phyloP scores from a whole-genome alignment of 2,113 vertebrate species.

The Crotalus tigris region DNA sequence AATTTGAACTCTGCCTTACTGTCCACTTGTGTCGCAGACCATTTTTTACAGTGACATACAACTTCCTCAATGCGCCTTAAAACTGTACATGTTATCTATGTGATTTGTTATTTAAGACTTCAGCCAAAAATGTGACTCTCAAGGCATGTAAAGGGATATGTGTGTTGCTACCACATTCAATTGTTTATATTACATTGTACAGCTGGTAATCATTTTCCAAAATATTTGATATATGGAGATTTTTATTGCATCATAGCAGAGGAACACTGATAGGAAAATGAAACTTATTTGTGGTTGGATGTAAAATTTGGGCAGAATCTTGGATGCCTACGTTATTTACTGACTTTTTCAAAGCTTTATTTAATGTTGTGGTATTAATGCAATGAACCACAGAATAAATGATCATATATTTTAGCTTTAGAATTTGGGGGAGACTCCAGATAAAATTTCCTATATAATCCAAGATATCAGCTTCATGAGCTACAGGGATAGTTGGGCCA shows the following conservation, averaged over 20 bases:
- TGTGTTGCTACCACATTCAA: constrained; percentile 58
- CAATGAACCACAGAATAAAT: not conserved
- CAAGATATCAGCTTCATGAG: not conserved
- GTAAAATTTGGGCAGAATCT: constrained; percentile 10
- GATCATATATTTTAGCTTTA: not conserved
- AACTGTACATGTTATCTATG: constrained; percentile 67
- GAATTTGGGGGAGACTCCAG: constrained; percentile 12
- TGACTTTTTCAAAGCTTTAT: constrained; percentile 13
- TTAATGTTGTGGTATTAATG: not conserved
- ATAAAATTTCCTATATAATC: constrained; percentile 7
- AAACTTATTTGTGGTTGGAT: not conserved
- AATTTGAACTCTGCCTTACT: constrained; percentile 72
- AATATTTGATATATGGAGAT: constrained; percentile 55
- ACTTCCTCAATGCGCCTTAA: constrained; percentile 78
- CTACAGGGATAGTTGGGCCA: constrained; percentile 13
- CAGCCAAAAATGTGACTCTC: constrained; percentile 60
- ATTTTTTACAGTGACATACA: constrained; percentile 65
- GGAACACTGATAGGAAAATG: not conserved
- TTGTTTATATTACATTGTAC: constrained; percentile 57
- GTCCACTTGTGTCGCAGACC: constrained; percentile 68
- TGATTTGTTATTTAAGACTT: constrained; percentile 67
- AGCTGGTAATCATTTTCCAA: constrained; percentile 38
- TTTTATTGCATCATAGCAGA: constrained; percentile 31
- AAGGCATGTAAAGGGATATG: constrained; percentile 57
- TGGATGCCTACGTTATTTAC: not conserved